Base-by-base conservation (phyloP, 2,888 invertebrate genomes). In the Ecliptopera silaceata region DNA sequence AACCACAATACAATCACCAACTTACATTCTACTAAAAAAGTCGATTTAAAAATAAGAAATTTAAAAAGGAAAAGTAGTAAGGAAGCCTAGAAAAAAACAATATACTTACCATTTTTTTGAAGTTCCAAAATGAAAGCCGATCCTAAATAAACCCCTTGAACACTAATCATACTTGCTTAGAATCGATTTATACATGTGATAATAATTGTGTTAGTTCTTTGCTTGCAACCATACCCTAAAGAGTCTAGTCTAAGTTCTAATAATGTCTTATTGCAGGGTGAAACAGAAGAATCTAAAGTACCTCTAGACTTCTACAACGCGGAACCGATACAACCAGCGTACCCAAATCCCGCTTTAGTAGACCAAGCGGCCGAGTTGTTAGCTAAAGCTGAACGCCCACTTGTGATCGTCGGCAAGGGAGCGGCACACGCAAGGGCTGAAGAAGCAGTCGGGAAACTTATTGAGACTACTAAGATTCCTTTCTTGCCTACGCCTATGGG, bases 401-500 rank as follows among this genome's bases (percentile, higher is more conserved):
- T 99, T 26, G 93, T 99, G 1, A 95, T 99, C 54, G 92, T 98
- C 26, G 98, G 98, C 59, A 98, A 99, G 91, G 97, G 97, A 0
- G 95, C 96, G 13, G 96, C 96, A 13, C 97, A 97, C 79, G 94
- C 94, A 0, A 88, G 93, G 61, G 96, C 97, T 0, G 98, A 98
- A 80, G 87, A 92, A 0, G 92, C 94, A 49, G 82, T 97, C 18
- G 88, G 93, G 13, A 92, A 94, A 49, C 92, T 98, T 0, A 93
- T 99, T 8, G 88, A 93, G 10, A 86, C 88, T 13, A 95, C 95
- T 2, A 94, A 95, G 64, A 78, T 99, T 39, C 99, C 98, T 0
- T 98, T 98, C 87, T 88, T 99, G 65, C 96, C 98, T 0, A 98
- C 98, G 3, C 99, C 99, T 8, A 99, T 99, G 98, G 99, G 95